Evolutionary conservation across 2,113 vertebrate species (phyloP).

Genomic region (Shinisaurus crocodilurus): DNA sequence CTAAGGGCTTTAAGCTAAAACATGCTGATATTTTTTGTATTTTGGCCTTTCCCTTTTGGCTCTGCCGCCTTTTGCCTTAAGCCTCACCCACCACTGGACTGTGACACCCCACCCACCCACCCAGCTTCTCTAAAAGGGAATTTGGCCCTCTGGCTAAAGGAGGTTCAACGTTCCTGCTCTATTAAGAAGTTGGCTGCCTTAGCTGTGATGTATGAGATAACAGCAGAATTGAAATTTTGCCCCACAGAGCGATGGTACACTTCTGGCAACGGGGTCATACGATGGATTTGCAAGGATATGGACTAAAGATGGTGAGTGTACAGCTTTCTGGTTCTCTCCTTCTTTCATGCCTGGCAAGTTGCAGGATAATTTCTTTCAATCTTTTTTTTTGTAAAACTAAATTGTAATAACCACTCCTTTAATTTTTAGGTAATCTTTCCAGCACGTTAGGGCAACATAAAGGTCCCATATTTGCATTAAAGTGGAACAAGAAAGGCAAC

Average conservation of each 20-base stretch:
- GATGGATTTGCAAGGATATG: constrained; percentile 99
- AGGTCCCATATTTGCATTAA: constrained; percentile 99
- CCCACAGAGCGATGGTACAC: constrained; percentile 95
- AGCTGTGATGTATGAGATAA: not conserved
- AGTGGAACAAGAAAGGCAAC: constrained; percentile 99
- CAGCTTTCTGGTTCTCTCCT: constrained; percentile 21
- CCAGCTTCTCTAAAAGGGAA: too few relatives aligned
- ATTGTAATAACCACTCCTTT: constrained; percentile 67
- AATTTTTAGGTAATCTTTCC: constrained; percentile 91
- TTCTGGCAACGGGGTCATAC: constrained; percentile 97
- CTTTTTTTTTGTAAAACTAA: constrained; percentile 57
- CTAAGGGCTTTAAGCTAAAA: too few relatives aligned
- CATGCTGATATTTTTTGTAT: too few relatives aligned
- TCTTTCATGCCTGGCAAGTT: constrained; percentile 56
- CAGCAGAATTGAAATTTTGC: constrained; percentile 47
- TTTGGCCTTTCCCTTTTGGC: too few relatives aligned
- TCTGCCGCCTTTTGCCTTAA: too few relatives aligned
- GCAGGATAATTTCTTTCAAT: constrained; percentile 52
- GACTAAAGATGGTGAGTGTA: constrained; percentile 95
- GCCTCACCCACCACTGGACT: too few relatives aligned
- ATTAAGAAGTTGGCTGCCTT: not conserved
- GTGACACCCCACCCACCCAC: too few relatives aligned
- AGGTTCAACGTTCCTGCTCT: not conserved
- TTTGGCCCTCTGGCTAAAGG: too few relatives aligned
- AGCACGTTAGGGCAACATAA: constrained; percentile 98